phyloP scores from a whole-genome alignment of 1,140 invertebrate species.

The Brachionus asplanchnoidis region DNA sequence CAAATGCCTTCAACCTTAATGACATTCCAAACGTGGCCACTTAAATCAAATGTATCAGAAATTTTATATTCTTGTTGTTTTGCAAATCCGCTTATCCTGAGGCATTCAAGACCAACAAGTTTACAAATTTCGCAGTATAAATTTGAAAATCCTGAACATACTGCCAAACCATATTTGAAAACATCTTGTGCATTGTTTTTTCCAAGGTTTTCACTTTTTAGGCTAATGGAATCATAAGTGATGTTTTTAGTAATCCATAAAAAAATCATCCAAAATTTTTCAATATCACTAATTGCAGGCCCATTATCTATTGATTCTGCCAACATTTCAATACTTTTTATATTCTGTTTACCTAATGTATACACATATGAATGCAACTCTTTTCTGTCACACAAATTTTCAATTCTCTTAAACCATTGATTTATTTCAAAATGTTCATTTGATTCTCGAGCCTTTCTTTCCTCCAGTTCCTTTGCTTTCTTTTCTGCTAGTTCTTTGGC shows the following conservation, averaged over 20 bases:
- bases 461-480: no score
- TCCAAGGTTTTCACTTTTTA: neutral
- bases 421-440: neutral
- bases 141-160: neutral
- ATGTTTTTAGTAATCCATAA: constrained; percentile 1
- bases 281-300: neutral
- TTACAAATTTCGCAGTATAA: neutral
- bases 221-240: neutral
- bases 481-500: no score
- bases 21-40: neutral
- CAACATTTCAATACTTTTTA: no score
- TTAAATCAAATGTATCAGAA: neutral
- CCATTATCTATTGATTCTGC: neutral
- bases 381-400: neutral
- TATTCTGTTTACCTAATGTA: no score
- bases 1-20: neutral
- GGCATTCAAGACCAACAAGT: neutral
- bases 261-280: constrained; percentile 14
- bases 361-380: neutral
- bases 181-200: neutral
- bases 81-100: neutral
- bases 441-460: neutral
- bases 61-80: neutral
- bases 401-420: neutral
- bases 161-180: neutral